These are phyloP conservation scores for Microtus agrestis DNA, from an alignment of 2,797 vertebrate genomes.

Conservation along the genomic window DNA sequence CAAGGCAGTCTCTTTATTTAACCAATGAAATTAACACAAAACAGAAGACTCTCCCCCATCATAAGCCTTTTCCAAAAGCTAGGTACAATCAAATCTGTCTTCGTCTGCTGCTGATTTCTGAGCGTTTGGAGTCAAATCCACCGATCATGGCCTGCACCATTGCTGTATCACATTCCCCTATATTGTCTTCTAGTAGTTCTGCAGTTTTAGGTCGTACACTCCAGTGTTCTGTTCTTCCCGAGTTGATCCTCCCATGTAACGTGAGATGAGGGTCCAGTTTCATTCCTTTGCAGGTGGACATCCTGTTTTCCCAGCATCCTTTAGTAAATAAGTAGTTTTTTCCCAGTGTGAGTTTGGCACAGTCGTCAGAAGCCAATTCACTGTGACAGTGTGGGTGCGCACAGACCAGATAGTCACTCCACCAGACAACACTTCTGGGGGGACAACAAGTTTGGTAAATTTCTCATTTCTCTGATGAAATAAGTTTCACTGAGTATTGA, in stretches of 20 bases:
- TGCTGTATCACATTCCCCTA: background rate
- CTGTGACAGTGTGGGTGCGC: background rate
- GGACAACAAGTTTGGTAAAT: background rate
- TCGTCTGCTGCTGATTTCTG: background rate
- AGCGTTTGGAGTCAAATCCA: background rate
- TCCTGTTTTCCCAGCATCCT: background rate
- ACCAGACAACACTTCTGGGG: background rate
- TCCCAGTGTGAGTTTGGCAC: background rate
- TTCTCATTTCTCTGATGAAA: conserved; percentile 43
- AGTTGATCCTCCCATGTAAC: background rate
- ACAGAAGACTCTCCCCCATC: too few relatives aligned
- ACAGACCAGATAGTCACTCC: background rate
- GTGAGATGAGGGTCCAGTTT: background rate
- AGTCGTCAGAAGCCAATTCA: background rate
- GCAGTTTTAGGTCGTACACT: background rate
- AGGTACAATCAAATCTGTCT: background rate
- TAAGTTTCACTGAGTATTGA: background rate
- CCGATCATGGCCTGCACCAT: background rate
- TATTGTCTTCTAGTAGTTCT: conserved; percentile 17
- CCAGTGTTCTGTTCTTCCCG: background rate
- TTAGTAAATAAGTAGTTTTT: conserved; percentile 1
- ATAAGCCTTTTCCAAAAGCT: background rate
- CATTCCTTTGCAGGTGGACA: background rate
- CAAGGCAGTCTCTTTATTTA: too few relatives aligned
- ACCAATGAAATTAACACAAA: too few relatives aligned